phyloP scores from a whole-genome alignment of 2,797 vertebrate species.

The Gadopsis bispinosus region DNA sequence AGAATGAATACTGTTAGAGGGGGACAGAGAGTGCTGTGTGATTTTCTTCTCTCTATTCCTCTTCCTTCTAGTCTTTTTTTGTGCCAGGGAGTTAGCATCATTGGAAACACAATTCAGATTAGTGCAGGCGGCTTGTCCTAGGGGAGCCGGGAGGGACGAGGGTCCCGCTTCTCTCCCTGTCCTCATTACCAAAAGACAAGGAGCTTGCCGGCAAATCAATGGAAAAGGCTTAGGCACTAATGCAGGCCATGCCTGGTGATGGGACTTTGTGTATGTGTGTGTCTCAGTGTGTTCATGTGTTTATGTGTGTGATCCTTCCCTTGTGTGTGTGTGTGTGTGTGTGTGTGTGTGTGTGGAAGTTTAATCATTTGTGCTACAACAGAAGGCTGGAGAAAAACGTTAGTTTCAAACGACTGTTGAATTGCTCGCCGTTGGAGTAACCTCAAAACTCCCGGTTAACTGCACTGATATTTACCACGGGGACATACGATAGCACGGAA shows the following conservation, averaged over 20 bases:
- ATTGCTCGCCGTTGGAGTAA: constrained; percentile 50
- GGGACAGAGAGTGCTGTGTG: constrained; percentile 41
- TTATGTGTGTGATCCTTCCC: constrained; percentile 38
- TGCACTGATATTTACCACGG: constrained; percentile 68
- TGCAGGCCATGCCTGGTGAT: constrained; percentile 73
- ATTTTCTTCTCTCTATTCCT: constrained; percentile 57
- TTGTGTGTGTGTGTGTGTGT: constrained; percentile 25
- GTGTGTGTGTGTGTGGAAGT: constrained; percentile 37
- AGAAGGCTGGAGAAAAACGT: constrained; percentile 65
- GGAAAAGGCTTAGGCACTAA: constrained; percentile 80
- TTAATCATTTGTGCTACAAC: constrained; percentile 64
- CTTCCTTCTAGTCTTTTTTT: constrained; percentile 61
- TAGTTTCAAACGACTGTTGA: constrained; percentile 55
- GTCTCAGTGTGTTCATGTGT: constrained; percentile 44
- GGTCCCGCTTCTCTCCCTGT: constrained; percentile 83
- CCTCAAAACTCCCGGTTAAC: constrained; percentile 63
- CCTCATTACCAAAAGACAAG: constrained; percentile 87
- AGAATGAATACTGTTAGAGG: constrained; percentile 49
- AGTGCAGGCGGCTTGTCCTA: constrained; percentile 76
- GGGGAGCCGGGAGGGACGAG: constrained; percentile 75
- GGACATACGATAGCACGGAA: constrained; percentile 59
- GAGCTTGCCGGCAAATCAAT: constrained; percentile 83
- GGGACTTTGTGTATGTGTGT: constrained; percentile 56
- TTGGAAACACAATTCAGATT: constrained; percentile 83
- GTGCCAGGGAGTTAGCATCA: constrained; percentile 70